Evolutionary conservation across 2,797 vertebrate species (phyloP).

Genomic region (Galago senegalensis): DNA sequence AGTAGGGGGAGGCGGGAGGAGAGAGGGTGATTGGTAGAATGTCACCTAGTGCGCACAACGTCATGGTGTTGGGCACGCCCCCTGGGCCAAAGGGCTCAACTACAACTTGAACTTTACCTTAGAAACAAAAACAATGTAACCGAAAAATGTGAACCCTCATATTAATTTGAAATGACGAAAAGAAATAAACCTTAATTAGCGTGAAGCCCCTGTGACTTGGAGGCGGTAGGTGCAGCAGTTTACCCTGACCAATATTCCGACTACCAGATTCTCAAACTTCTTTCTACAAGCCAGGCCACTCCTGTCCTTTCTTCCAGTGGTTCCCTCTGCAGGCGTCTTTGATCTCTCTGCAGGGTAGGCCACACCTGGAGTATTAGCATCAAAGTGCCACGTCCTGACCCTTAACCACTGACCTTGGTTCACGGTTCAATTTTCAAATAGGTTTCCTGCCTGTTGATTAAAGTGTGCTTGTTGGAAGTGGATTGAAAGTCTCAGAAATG

Average conservation of each 20-base stretch:
- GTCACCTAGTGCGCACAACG: no score
- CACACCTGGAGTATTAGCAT: constrained; percentile 89
- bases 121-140: no score
- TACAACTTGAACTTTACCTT: no score
- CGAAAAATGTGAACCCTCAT: no score
- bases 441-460: constrained; percentile 88
- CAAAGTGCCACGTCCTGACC: constrained; percentile 87
- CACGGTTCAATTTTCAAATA: constrained; percentile 86
- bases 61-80: no score
- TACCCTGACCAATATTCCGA: neutral
- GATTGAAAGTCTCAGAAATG: constrained; percentile 86
- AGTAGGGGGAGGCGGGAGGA: no score
- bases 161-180: neutral
- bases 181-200: constrained; percentile 59
- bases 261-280: neutral
- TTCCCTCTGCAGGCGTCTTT: constrained; percentile 50
- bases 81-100: no score
- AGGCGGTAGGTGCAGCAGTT: neutral
- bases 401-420: constrained; percentile 89
- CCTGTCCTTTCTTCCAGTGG: neutral
- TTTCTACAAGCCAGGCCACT: neutral
- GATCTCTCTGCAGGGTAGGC: constrained; percentile 24
- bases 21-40: no score
- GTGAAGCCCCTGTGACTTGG: neutral
- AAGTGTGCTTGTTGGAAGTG: constrained; percentile 84